Evolutionary conservation across 2,113 vertebrate species (phyloP).

Genomic region (human): GRCh38 chr5:1986001-1986500

Average conservation of each 20-base stretch:
- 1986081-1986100: not conserved
- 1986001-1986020: accelerated
- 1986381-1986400: not conserved
- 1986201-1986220: not conserved
- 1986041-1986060: not conserved
- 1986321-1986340: not conserved
- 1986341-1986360: not conserved
- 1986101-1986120: accelerated
- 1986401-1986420: accelerated
- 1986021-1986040: not conserved
- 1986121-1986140: not conserved
- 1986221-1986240: not conserved
- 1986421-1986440: accelerated
- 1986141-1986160: too few species aligned
- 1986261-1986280: not conserved
- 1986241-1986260: not conserved
- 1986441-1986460: not conserved
- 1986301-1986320: not conserved
- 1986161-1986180: not conserved
- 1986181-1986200: not conserved
- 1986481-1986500: not conserved
- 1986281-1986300: not conserved
- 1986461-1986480: too few species aligned
- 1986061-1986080: not conserved
- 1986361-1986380: accelerated